phyloP scores from a whole-genome alignment of 2,113 vertebrate species.

The Smithornis capensis region DNA sequence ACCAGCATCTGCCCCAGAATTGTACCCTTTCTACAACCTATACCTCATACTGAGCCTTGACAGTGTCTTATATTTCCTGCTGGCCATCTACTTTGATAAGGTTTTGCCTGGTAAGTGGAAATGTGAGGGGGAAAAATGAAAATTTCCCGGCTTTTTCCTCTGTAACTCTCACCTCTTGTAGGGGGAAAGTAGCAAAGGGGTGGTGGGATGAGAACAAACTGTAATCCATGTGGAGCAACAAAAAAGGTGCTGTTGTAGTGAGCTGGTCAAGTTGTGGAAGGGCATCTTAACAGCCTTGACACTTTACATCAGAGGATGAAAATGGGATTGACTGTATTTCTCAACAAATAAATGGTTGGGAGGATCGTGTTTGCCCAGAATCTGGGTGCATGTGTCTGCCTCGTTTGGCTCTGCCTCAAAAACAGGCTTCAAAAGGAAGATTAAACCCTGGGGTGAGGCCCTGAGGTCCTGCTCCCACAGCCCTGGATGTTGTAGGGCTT shows the following conservation, averaged over 20 bases:
- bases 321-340: neutral
- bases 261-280: neutral
- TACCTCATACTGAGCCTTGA: conserved; percentile 80
- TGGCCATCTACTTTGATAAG: conserved; percentile 87
- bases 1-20: conserved; percentile 59
- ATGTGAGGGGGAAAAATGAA: neutral
- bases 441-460: neutral
- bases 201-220: neutral
- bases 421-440: neutral
- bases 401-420: neutral
- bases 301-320: accelerated
- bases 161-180: neutral
- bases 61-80: conserved; percentile 81
- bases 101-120: conserved; percentile 82
- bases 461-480: neutral
- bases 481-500: neutral
- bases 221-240: neutral
- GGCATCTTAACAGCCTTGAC: neutral
- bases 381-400: neutral
- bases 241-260: neutral
- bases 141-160: neutral
- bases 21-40: conserved; percentile 74
- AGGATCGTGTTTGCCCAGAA: neutral
- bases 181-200: neutral
- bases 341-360: neutral